A percentile compares a stretch with the other conserved stretches of the same genome.
phyloP scores from a whole-genome alignment of 1,140 invertebrate species.

The Orius insidiosus region DNA sequence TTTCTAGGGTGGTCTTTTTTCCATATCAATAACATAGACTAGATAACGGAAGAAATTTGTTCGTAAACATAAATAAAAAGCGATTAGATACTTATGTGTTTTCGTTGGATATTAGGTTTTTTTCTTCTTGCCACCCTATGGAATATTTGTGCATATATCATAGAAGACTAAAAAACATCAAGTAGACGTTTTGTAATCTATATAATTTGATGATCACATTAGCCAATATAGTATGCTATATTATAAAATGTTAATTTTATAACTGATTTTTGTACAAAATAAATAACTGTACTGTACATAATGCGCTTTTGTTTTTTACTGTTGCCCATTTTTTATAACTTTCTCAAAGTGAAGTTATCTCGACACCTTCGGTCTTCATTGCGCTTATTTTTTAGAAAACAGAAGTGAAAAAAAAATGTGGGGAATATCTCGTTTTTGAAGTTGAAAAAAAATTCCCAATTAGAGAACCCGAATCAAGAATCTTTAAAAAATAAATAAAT shows the following conservation, averaged over 20 bases:
- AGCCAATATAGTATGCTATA: conserved; percentile 23
- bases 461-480: too few relatives aligned
- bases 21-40: conserved; percentile 3
- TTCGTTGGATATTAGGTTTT: not conserved
- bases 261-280: conserved; percentile 27
- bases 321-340: too few relatives aligned
- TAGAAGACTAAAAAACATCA: conserved; percentile 17
- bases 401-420: too few relatives aligned
- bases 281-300: conserved; percentile 21
- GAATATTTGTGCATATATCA: conserved; percentile 17
- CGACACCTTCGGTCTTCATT: too few relatives aligned
- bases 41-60: not conserved
- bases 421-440: too few relatives aligned
- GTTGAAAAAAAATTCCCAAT: too few relatives aligned
- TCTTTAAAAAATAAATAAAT: not conserved
- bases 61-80: not conserved
- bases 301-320: too few relatives aligned
- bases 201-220: conserved; percentile 20
- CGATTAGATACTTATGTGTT: conserved; percentile 1
- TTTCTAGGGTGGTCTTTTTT: conserved; percentile 4
- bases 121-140: conserved; percentile 11
- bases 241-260: conserved; percentile 25
- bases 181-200: conserved; percentile 18
- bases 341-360: too few relatives aligned
- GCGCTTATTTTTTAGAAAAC: too few relatives aligned